Conservation (phyloP, 2,113 vertebrate genomes). For the Seriola dumerili region DNA sequence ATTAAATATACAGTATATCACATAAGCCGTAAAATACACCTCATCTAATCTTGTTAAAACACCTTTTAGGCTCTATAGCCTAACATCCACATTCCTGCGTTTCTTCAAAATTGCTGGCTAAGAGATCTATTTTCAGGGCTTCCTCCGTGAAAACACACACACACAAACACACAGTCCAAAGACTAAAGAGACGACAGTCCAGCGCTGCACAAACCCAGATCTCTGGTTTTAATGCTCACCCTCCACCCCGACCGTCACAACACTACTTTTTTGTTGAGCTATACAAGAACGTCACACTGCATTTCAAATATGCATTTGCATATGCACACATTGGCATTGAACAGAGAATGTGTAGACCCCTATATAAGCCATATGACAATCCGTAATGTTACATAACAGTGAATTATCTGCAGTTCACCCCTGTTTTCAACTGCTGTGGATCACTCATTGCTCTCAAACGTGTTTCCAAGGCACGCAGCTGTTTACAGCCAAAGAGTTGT, state of each 20-base stretch:
- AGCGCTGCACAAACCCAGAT: not conserved
- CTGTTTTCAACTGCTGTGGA: not conserved
- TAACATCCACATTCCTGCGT: not conserved
- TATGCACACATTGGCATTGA: not conserved
- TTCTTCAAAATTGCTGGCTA: not conserved
- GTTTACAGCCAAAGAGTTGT: not conserved
- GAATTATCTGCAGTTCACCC: not conserved
- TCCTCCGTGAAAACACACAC: not conserved
- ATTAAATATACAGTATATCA: not conserved
- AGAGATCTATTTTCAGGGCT: not conserved
- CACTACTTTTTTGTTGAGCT: not conserved
- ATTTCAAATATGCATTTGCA: too few species aligned
- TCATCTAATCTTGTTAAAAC: slow-evolving; percentile 9
- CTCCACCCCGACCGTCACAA: not conserved
- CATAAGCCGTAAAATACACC: not conserved
- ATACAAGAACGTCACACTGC: too few species aligned
- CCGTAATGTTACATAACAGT: not conserved
- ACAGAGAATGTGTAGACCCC: not conserved
- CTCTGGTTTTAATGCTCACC: not conserved
- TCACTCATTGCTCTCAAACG: not conserved
- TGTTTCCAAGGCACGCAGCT: not conserved
- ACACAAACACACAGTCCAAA: not conserved
- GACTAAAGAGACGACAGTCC: not conserved
- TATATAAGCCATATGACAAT: too few species aligned
- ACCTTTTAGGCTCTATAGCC: not conserved